These are phyloP conservation scores for Girardia tigrina DNA, from an alignment of 2,888 invertebrate genomes.

Conservation along the genomic window DNA sequence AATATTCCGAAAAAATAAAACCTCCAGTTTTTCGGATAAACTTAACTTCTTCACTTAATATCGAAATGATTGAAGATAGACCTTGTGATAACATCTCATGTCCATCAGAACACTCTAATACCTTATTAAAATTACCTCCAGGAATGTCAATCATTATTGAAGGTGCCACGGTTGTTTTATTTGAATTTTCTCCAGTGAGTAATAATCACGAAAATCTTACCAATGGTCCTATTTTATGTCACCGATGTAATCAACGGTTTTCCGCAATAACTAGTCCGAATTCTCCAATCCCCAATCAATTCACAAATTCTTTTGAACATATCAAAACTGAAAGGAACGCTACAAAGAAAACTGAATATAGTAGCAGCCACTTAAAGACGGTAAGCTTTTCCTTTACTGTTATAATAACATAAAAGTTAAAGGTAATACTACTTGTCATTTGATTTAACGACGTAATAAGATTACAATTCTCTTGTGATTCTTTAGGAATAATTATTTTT, in stretches of 20 bases:
- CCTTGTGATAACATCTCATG: constrained; percentile 67
- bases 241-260: neutral
- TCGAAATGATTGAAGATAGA: constrained; percentile 68
- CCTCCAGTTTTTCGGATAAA: neutral
- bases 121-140: neutral
- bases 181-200: neutral
- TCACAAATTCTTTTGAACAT: neutral
- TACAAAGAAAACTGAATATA: neutral
- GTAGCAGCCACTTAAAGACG: neutral
- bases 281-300: neutral
- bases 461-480: too few relatives aligned
- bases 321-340: neutral
- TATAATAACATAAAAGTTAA: too few relatives aligned
- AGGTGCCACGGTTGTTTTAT: neutral
- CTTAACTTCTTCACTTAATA: constrained; percentile 53
- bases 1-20: neutral
- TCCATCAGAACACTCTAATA: constrained; percentile 54
- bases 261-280: neutral
- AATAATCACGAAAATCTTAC: neutral
- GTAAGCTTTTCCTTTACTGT: neutral
- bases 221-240: neutral
- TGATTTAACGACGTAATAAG: too few relatives aligned
- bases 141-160: constrained; percentile 10
- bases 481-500: too few relatives aligned
- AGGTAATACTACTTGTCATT: too few relatives aligned